Conservation (phyloP, 2,888 invertebrate genomes). For the Prenolepis imparis region DNA sequence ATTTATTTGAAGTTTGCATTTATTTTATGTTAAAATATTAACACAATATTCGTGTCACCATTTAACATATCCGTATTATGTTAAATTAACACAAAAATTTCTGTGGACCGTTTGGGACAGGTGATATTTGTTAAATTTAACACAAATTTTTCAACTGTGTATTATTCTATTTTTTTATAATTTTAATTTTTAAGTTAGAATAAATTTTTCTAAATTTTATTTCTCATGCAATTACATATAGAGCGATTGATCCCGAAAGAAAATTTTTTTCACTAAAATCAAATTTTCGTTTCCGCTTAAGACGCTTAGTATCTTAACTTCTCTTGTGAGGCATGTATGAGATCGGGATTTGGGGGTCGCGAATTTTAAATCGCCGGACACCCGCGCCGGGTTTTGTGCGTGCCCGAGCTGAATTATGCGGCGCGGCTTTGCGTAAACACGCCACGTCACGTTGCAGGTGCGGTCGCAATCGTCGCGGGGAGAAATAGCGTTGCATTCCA, state of each 20-base stretch:
- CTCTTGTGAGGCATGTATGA: background rate
- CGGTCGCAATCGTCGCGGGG: constrained; percentile 45
- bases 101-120: too few species aligned
- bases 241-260: background rate
- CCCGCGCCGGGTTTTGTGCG: background rate
- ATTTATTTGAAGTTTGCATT: too few species aligned
- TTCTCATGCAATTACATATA: background rate
- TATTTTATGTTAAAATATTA: too few species aligned
- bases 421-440: constrained; percentile 19
- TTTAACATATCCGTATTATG: too few species aligned
- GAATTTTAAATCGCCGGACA: constrained; percentile 19
- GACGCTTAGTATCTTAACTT: background rate
- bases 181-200: background rate
- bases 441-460: constrained; percentile 9
- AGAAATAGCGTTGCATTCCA: constrained; percentile 59
- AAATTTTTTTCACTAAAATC: too few species aligned
- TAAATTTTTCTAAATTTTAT: background rate
- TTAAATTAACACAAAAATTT: too few species aligned
- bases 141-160: too few species aligned
- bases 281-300: background rate
- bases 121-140: too few species aligned
- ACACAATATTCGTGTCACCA: too few species aligned
- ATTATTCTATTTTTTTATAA: background rate
- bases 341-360: background rate
- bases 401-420: constrained; percentile 18